phyloP scores from a whole-genome alignment of 2,888 invertebrate genomes.

The Sphaerophoria taeniata region DNA sequence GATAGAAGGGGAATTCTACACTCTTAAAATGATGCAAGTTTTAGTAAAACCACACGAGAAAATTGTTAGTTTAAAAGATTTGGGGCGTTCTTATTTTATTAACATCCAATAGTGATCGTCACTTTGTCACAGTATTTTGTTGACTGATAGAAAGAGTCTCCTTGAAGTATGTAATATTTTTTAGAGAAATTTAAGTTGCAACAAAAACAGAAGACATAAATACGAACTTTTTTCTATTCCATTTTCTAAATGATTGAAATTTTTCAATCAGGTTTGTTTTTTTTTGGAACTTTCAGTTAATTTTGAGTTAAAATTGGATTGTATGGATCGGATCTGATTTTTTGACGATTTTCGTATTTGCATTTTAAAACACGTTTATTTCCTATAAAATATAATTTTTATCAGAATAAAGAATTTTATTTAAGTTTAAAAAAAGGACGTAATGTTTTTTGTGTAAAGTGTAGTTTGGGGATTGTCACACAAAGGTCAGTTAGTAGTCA shows the following conservation, averaged over 20 bases:
- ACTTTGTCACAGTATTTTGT: conserved; percentile 42
- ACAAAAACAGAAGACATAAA: conserved; percentile 38
- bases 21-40: not conserved
- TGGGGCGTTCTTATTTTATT: not conserved
- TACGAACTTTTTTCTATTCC: conserved; percentile 63
- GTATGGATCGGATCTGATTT: conserved; percentile 73
- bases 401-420: conserved; percentile 49
- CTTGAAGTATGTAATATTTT: not conserved
- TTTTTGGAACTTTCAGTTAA: conserved; percentile 33
- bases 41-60: conserved; percentile 31
- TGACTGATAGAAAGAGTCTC: not conserved
- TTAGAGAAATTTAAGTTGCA: not conserved
- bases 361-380: conserved; percentile 81
- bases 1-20: not conserved
- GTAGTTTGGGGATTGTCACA: conserved; percentile 44
- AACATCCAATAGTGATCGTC: conserved; percentile 49
- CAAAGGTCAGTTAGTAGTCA: conserved; percentile 50
- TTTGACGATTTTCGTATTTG: conserved; percentile 80
- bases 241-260: conserved; percentile 40
- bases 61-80: conserved; percentile 17
- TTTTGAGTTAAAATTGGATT: conserved; percentile 27
- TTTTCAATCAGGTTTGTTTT: conserved; percentile 45
- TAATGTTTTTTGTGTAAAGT: conserved; percentile 36
- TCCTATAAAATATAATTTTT: conserved; percentile 77
- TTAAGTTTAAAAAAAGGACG: conserved; percentile 6